These are phyloP conservation scores for Beroe ovata DNA, from an alignment of 37 sponge, comb jelly and placozoan species.

Conservation along the genomic window DNA sequence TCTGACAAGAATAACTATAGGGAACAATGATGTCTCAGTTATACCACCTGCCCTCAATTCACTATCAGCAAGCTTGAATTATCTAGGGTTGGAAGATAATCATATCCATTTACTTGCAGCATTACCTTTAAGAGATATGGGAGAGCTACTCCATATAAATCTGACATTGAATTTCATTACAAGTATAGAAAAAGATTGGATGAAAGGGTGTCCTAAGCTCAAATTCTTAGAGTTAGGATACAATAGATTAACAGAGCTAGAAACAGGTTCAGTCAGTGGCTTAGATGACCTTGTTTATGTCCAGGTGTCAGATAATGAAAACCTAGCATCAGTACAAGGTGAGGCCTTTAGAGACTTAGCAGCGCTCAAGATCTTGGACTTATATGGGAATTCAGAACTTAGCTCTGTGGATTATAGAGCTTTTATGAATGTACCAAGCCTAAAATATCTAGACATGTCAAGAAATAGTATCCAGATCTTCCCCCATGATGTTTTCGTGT, in stretches of 20 bases:
- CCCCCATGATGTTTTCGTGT: slow-evolving; percentile 23
- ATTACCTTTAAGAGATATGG: slow-evolving; percentile 35
- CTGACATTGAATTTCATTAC: neutral
- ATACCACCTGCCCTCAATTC: slow-evolving; percentile 2
- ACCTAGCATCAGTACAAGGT: neutral
- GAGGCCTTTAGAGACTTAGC: slow-evolving; percentile 1
- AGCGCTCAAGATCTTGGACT: neutral
- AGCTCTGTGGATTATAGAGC: slow-evolving; percentile 22
- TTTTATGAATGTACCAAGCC: neutral
- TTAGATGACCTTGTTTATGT: slow-evolving; percentile 1
- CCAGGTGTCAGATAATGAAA: neutral
- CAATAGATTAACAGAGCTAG: neutral
- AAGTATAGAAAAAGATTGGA: neutral
- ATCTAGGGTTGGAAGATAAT: slow-evolving; percentile 22
- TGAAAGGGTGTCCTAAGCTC: neutral
- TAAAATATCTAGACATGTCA: slow-evolving; percentile 39
- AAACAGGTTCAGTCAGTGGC: neutral
- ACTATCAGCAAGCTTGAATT: neutral
- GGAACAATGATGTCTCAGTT: neutral
- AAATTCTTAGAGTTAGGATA: neutral
- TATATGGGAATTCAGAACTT: neutral
- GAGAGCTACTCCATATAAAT: neutral
- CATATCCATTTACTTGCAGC: neutral
- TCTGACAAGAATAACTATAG: neutral
- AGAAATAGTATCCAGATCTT: neutral